phyloP scores from a whole-genome alignment of 2,888 invertebrate genomes.

The Entomobrya multifasciata region DNA sequence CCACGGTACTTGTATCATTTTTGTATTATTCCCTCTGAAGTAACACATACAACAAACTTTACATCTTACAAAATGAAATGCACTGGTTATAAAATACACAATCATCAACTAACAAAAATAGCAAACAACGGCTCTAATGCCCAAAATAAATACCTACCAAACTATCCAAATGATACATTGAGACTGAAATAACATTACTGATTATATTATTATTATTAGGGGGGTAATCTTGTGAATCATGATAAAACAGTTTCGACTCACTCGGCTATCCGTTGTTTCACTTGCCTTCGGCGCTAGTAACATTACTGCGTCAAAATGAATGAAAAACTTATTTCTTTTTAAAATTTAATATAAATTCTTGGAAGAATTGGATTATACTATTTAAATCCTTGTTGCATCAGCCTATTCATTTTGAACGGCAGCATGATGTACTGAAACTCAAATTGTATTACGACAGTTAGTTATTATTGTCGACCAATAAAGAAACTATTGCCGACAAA shows the following conservation, averaged over 20 bases:
- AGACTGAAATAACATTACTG: not conserved
- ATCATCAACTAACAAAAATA: too few relatives aligned
- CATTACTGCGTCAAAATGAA: not conserved
- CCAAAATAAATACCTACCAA: too few relatives aligned
- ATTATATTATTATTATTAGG: not conserved
- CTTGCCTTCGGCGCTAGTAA: constrained; percentile 8
- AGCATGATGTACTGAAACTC: not conserved
- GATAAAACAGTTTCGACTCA: not conserved
- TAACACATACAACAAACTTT: too few relatives aligned
- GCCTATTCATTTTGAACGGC: not conserved
- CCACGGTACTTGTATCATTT: too few relatives aligned
- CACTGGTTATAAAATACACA: too few relatives aligned
- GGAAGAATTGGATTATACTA: too few relatives aligned
- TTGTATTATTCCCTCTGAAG: too few relatives aligned
- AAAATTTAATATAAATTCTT: constrained; percentile 46
- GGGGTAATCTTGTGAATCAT: constrained; percentile 13
- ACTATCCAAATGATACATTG: not conserved
- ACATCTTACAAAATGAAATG: too few relatives aligned
- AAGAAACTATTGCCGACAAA: constrained; percentile 1
- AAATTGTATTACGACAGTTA: constrained; percentile 1
- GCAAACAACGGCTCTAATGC: too few relatives aligned
- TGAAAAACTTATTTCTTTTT: constrained; percentile 36
- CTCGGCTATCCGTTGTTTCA: not conserved
- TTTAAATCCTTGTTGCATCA: too few relatives aligned
- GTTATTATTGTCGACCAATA: not conserved